A percentile compares a stretch with the other conserved stretches of the same genome.
phyloP scores from a whole-genome alignment of 2,113 vertebrate species.

The Mirza zaza region DNA sequence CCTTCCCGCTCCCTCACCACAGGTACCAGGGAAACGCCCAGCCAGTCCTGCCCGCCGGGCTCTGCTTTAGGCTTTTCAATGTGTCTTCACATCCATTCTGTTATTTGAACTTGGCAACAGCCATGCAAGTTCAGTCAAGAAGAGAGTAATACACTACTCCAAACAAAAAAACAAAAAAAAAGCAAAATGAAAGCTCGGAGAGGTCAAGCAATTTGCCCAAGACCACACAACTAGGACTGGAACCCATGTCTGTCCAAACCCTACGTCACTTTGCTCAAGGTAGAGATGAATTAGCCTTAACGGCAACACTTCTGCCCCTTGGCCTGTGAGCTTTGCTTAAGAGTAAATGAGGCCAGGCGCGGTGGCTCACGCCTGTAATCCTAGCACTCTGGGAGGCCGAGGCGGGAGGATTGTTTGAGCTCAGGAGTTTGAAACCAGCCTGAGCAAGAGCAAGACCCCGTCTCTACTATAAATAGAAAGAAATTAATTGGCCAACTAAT shows the following conservation, averaged over 20 bases:
- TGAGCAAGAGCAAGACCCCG: no score
- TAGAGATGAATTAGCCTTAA: not conserved
- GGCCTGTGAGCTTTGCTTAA: not conserved
- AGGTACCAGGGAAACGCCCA: not conserved
- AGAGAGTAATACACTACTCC: not conserved
- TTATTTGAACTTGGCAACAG: not conserved
- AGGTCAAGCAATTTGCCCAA: not conserved
- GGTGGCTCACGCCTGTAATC: no score
- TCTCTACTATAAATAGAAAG: no score
- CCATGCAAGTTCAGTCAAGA: not conserved
- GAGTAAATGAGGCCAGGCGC: not conserved
- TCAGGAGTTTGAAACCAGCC: no score
- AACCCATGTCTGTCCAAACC: not conserved
- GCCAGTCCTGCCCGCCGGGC: fast-evolving
- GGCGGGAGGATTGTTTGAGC: no score
- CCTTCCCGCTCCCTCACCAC: no score
- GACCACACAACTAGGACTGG: not conserved
- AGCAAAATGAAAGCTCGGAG: not conserved
- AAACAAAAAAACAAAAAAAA: not conserved
- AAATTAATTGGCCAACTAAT: no score
- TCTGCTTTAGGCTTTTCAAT: fast-evolving
- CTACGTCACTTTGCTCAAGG: not conserved
- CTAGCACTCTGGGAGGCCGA: no score
- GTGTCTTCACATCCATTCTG: not conserved
- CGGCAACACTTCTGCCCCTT: fast-evolving